Base-by-base conservation (phyloP, 1,140 invertebrate species). In the Drosophila tristis region DNA sequence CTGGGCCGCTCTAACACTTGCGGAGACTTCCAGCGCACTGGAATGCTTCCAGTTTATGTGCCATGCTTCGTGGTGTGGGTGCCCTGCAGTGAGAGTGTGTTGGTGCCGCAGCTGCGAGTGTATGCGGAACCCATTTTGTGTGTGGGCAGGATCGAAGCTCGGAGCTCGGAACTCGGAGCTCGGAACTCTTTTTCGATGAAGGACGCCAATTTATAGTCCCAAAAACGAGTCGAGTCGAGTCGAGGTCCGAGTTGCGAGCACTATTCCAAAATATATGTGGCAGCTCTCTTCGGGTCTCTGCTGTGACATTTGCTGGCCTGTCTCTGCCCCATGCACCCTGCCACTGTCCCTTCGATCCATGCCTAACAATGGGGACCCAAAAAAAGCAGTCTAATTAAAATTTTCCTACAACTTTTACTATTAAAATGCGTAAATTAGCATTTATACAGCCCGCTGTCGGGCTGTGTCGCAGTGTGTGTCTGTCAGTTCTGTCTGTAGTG, bases 131-230 rank as follows among this genome's bases (percentile, higher is more conserved):
- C 84, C 84, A 87, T 87, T 87, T 87, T 87, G 82, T 82, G 72
- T 78, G 66, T 71, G 72, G 62, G 60, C 61, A 39, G 44, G 64
- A 45, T 44, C 55, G 42, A 26, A 44, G 42, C 4, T 16, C 15
- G 29, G 20, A 42, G 23, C 7, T 31, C 29, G 29, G 6, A 7
- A 6, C 39, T 56, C 54, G 39, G 8, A 29, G 11, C 55, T 44
- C 55, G 50, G 29, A 15, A 29, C 72, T 58, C 74, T 75, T 57
- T 66, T 81, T 91, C 76, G 86, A 91, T 91, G 90, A 91, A 91
- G 90, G 79, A 91, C 76, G 90, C 90, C 90, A 91, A 91, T 91
- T 91, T 91, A 91, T 90, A 77, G 66, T 44, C 59, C 26, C 62
- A 72, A 72, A 79, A 72, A 67, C 63, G 58, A 73, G 49, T 43